These are phyloP conservation scores for Temnothorax longispinosus DNA, from an alignment of 1,140 invertebrate genomes.

Conservation along the genomic window DNA sequence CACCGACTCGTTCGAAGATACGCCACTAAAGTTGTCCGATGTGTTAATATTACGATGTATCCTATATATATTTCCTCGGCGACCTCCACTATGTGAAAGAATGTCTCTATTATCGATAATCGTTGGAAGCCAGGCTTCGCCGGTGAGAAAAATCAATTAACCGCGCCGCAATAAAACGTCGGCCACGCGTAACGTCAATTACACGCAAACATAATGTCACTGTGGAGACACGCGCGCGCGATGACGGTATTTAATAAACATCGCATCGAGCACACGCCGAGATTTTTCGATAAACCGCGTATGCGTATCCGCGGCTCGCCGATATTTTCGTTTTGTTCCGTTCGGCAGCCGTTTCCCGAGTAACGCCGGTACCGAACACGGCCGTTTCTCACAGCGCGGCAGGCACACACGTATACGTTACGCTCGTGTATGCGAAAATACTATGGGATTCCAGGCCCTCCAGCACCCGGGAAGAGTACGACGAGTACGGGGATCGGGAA, in stretches of 20 bases:
- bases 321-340: conserved; percentile 14
- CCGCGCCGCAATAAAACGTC: conserved; percentile 19
- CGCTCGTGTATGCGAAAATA: conserved; percentile 31
- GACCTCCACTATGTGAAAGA: not conserved
- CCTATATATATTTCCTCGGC: not conserved
- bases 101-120: conserved; percentile 17
- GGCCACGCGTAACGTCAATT: conserved; percentile 13
- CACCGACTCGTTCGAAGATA: not conserved
- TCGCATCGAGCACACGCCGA: not conserved
- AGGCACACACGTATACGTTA: not conserved
- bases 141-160: conserved; percentile 18
- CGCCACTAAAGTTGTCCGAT: not conserved
- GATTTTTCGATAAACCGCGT: conserved; percentile 14
- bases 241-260: conserved; percentile 49
- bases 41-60: conserved; percentile 4
- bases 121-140: not conserved
- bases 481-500: conserved; percentile 81
- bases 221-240: not conserved
- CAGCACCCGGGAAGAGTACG: conserved; percentile 81
- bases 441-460: conserved; percentile 83
- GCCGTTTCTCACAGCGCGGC: conserved; percentile 53
- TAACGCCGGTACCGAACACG: not conserved
- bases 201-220: conserved; percentile 32
- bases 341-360: conserved; percentile 10
- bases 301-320: not conserved